Evolutionary conservation across 2,888 invertebrate genomes (phyloP).

Genomic region (Oscheius sp.): DNA sequence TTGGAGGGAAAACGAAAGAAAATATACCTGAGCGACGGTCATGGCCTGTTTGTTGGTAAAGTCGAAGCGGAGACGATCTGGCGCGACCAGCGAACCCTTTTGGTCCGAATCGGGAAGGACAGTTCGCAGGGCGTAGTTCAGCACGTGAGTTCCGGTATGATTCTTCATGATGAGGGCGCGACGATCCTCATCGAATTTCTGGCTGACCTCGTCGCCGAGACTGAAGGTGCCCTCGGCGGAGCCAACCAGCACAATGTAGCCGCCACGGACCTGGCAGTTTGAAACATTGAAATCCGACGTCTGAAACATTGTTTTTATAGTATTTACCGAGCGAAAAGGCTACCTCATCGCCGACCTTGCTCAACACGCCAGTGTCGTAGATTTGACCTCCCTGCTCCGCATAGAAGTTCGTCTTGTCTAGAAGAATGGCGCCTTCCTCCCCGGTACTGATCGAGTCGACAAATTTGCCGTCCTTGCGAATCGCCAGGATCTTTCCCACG

Average conservation of each 20-base stretch:
- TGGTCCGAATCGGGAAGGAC: conserved; percentile 79
- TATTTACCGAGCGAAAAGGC: neutral
- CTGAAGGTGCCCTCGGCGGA: conserved; percentile 85
- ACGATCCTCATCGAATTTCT: conserved; percentile 86
- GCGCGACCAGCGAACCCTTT: conserved; percentile 92
- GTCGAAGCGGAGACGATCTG: conserved; percentile 95
- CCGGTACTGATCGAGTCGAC: conserved; percentile 85
- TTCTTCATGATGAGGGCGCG: conserved; percentile 96
- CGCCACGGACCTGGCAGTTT: conserved; percentile 93
- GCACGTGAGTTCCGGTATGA: conserved; percentile 95
- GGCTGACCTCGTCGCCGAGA: conserved; percentile 86
- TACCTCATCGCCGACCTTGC: conserved; percentile 82
- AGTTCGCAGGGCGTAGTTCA: conserved; percentile 91
- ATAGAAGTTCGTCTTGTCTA: conserved; percentile 94
- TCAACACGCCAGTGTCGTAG: conserved; percentile 90
- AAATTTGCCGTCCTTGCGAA: conserved; percentile 83
- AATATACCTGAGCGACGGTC: conserved; percentile 84
- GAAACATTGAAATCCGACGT: conserved; percentile 88
- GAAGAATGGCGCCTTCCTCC: conserved; percentile 89
- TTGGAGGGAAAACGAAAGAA: too few relatives aligned
- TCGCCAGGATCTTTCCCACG: conserved; percentile 82
- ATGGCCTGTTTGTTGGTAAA: conserved; percentile 93
- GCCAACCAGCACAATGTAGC: conserved; percentile 93
- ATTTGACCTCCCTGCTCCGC: conserved; percentile 99
- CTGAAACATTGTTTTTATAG: conserved; percentile 73